These are phyloP conservation scores for Chouioia cunea DNA, from an alignment of 2,888 invertebrate species.

Conservation along the genomic window DNA sequence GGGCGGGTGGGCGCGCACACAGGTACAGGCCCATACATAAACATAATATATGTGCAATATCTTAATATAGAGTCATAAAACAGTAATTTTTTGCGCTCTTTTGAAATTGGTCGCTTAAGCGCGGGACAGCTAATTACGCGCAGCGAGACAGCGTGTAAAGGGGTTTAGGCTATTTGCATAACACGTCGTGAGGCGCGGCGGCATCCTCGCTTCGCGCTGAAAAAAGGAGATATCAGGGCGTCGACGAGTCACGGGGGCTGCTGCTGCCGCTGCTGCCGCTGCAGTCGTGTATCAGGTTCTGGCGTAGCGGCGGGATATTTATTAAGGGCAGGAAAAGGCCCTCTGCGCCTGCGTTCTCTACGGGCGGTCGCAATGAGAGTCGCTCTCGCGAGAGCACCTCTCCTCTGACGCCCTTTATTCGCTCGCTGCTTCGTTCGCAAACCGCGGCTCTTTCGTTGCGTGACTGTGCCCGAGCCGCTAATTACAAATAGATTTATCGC, in stretches of 20 bases:
- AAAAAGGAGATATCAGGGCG: slow-evolving; percentile 1
- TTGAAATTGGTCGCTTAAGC: slow-evolving; percentile 24
- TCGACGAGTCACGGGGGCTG: slow-evolving; percentile 53
- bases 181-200: slow-evolving; percentile 54
- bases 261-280: too few species aligned
- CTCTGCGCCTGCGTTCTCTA: slow-evolving; percentile 53
- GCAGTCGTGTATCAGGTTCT: slow-evolving; percentile 59
- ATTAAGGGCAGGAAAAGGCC: slow-evolving; percentile 53
- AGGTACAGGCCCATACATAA: background rate
- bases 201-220: background rate
- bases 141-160: slow-evolving; percentile 57
- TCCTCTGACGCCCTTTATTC: slow-evolving; percentile 63
- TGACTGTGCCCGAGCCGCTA: slow-evolving; percentile 62
- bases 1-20: background rate
- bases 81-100: slow-evolving; percentile 6
- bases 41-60: slow-evolving; percentile 15
- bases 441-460: slow-evolving; percentile 46
- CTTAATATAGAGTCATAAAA: slow-evolving; percentile 22
- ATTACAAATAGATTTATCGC: slow-evolving; percentile 68
- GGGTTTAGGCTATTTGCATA: slow-evolving; percentile 64
- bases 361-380: slow-evolving; percentile 56
- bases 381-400: slow-evolving; percentile 44
- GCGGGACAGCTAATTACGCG: slow-evolving; percentile 59
- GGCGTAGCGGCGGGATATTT: slow-evolving; percentile 53
- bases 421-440: too few species aligned